phyloP scores from a whole-genome alignment of 2,888 invertebrate species.

The Hydriomena furcata region DNA sequence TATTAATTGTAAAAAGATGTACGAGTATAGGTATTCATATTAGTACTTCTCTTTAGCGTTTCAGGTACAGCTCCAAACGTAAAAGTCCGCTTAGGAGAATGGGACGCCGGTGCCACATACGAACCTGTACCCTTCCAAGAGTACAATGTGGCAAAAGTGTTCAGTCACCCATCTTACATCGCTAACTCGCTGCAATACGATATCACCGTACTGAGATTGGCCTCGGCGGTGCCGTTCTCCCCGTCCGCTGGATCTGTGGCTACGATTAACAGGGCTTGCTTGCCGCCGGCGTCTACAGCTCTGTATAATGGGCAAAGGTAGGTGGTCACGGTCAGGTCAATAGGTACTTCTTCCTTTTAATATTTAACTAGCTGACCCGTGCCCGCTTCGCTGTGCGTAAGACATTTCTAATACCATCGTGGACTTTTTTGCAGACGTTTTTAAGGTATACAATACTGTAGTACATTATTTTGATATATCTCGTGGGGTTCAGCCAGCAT shows the following conservation, averaged over 20 bases:
- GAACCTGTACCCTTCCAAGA: constrained; percentile 88
- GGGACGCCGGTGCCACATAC: constrained; percentile 86
- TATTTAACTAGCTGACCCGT: background rate
- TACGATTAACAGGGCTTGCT: constrained; percentile 85
- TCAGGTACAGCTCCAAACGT: constrained; percentile 78
- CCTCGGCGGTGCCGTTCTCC: constrained; percentile 79
- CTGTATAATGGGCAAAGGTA: constrained; percentile 80
- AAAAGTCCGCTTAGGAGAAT: constrained; percentile 89
- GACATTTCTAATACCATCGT: too few species aligned
- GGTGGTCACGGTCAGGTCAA: too few species aligned
- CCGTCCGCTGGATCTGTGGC: constrained; percentile 70
- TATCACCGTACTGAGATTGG: constrained; percentile 90
- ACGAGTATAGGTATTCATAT: too few species aligned
- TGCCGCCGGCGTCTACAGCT: constrained; percentile 71
- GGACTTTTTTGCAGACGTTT: too few species aligned
- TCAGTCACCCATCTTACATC: constrained; percentile 87
- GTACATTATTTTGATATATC: too few species aligned
- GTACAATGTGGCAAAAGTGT: constrained; percentile 82
- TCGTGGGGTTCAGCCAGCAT: too few species aligned
- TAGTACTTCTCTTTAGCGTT: constrained; percentile 48
- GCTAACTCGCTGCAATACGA: constrained; percentile 90
- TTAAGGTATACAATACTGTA: too few species aligned
- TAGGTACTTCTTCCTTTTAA: background rate
- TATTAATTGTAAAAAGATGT: too few species aligned
- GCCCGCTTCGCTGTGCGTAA: too few species aligned